These are phyloP conservation scores for Kradibia gibbosae DNA, from an alignment of 1,140 invertebrate species.

Conservation along the genomic window DNA sequence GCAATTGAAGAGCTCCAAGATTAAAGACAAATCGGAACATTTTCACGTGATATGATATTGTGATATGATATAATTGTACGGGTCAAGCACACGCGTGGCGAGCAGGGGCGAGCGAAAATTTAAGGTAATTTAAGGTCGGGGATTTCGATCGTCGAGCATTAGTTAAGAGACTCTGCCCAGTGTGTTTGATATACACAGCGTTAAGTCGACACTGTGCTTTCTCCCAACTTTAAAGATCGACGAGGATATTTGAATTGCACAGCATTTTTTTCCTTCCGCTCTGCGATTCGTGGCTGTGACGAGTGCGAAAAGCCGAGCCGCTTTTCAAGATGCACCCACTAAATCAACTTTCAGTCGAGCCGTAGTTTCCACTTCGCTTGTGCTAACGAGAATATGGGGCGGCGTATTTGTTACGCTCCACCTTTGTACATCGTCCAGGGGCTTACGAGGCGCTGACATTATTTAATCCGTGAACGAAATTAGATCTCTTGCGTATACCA, in stretches of 20 bases:
- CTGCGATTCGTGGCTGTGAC: conserved; percentile 1
- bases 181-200: neutral
- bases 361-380: neutral
- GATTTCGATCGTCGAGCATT: neutral
- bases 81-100: too few species aligned
- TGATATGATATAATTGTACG: too few species aligned
- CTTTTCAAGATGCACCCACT: neutral
- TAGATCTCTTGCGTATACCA: too few species aligned
- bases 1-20: too few species aligned
- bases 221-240: neutral
- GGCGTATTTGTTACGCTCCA: too few species aligned
- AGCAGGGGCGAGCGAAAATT: neutral
- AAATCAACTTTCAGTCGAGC: conserved; percentile 4
- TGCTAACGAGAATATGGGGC: neutral
- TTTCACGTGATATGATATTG: too few species aligned
- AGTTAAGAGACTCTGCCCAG: neutral
- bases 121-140: neutral
- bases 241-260: neutral
- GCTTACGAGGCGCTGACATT: too few species aligned
- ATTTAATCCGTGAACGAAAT: too few species aligned
- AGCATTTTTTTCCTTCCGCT: neutral
- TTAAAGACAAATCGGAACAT: too few species aligned
- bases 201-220: neutral
- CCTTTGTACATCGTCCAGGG: too few species aligned
- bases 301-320: too few species aligned